Evolutionary conservation across 2,113 vertebrate species (phyloP).

Genomic region (Rhagologus leucostigma): DNA sequence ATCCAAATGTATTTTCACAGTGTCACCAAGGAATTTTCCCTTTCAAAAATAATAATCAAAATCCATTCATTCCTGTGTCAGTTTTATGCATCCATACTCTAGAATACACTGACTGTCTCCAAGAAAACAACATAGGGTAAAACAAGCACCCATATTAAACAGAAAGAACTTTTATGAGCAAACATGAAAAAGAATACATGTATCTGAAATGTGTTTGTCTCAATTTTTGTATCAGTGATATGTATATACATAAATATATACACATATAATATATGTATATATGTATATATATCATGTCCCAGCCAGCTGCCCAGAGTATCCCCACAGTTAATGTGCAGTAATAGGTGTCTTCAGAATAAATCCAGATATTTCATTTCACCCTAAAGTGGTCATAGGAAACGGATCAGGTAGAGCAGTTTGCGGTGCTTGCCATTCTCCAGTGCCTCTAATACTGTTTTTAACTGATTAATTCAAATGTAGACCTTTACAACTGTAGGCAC

Average conservation of each 20-base stretch:
- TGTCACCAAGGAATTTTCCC: neutral
- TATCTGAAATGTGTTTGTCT: neutral
- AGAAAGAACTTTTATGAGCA: neutral
- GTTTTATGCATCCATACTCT: neutral
- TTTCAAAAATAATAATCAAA: neutral
- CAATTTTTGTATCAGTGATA: neutral
- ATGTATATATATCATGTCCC: too few species aligned
- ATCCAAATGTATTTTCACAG: neutral
- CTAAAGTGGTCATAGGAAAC: neutral
- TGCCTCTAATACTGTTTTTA: neutral
- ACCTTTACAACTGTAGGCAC: neutral
- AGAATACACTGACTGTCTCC: neutral
- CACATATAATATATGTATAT: too few species aligned
- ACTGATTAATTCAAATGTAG: neutral
- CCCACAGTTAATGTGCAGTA: neutral
- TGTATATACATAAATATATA: neutral
- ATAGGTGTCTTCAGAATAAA: neutral
- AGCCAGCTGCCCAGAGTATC: neutral
- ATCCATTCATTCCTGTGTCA: neutral
- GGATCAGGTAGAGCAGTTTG: neutral
- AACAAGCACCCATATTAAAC: neutral
- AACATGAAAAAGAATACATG: neutral
- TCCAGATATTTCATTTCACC: neutral
- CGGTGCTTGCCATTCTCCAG: neutral
- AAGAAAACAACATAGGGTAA: neutral